Conservation (phyloP, 1,140 invertebrate species). For the Euura lappo region DNA sequence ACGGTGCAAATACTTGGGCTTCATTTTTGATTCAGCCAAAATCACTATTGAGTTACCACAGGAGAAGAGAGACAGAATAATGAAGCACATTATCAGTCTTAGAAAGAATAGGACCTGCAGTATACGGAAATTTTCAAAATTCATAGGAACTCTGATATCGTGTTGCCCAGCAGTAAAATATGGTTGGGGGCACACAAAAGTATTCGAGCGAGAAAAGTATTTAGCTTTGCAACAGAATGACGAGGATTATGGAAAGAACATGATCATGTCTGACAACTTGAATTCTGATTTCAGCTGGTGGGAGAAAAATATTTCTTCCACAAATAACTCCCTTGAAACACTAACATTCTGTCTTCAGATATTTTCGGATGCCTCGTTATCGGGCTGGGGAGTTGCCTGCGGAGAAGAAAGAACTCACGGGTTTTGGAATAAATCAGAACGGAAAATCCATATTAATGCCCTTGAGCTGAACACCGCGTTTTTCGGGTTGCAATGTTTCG, state of each 20-base stretch:
- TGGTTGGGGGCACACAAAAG: neutral
- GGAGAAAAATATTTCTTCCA: slow-evolving; percentile 7
- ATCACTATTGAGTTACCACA: slow-evolving; percentile 18
- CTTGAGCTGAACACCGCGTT: slow-evolving; percentile 19
- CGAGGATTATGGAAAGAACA: slow-evolving; percentile 15
- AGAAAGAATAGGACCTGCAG: slow-evolving; percentile 1
- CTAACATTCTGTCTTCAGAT: slow-evolving; percentile 13
- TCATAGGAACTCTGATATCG: slow-evolving; percentile 11
- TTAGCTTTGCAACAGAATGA: slow-evolving; percentile 16
- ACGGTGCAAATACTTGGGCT: slow-evolving; percentile 18
- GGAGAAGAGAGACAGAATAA: slow-evolving; percentile 12
- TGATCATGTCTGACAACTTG: slow-evolving; percentile 5
- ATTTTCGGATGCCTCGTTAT: slow-evolving; percentile 17
- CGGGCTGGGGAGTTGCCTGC: slow-evolving; percentile 19
- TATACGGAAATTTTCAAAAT: slow-evolving; percentile 19
- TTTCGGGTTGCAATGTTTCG: slow-evolving; percentile 7
- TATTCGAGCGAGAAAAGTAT: slow-evolving; percentile 19
- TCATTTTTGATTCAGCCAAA: slow-evolving; percentile 16
- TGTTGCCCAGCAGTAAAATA: too few species aligned
- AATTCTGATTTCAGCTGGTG: slow-evolving; percentile 19
- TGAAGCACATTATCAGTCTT: slow-evolving; percentile 10
- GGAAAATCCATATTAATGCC: slow-evolving; percentile 16
- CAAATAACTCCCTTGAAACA: slow-evolving; percentile 9
- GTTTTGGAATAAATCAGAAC: slow-evolving; percentile 22
- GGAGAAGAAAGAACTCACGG: slow-evolving; percentile 16